These are phyloP conservation scores for Athripsodes cinereus DNA, from an alignment of 2,888 invertebrate species.

Conservation along the genomic window DNA sequence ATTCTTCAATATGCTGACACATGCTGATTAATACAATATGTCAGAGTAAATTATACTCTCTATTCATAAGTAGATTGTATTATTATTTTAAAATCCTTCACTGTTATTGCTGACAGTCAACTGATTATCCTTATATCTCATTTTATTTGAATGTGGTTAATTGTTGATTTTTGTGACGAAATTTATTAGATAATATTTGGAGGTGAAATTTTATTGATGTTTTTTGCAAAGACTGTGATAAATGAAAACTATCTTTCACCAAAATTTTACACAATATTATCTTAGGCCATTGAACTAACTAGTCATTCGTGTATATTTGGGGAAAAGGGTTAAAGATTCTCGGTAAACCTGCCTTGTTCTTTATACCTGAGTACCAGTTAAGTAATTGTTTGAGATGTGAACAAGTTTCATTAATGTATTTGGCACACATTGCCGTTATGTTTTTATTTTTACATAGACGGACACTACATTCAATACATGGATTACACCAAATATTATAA, in stretches of 20 bases:
- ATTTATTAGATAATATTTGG: not conserved
- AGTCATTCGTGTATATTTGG: not conserved
- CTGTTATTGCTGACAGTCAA: slow-evolving; percentile 18
- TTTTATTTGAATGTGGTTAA: not conserved
- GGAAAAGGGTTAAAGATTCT: not conserved
- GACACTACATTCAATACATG: not conserved
- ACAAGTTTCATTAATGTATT: too few species aligned
- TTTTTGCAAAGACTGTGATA: not conserved
- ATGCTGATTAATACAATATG: slow-evolving; percentile 8
- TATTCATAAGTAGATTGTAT: not conserved
- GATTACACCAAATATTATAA: not conserved
- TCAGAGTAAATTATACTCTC: not conserved
- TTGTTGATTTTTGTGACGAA: not conserved
- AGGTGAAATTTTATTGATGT: not conserved
- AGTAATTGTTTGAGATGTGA: too few species aligned
- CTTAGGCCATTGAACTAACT: not conserved
- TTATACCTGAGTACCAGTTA: too few species aligned
- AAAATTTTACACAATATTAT: not conserved
- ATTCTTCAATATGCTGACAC: slow-evolving; percentile 26
- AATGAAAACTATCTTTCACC: not conserved
- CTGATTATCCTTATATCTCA: not conserved
- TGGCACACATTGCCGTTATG: too few species aligned
- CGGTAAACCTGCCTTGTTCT: too few species aligned
- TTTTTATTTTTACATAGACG: not conserved
- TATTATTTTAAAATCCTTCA: slow-evolving; percentile 1